phyloP scores from a whole-genome alignment of 2,888 invertebrate genomes.

The Temnothorax unifasciatus region DNA sequence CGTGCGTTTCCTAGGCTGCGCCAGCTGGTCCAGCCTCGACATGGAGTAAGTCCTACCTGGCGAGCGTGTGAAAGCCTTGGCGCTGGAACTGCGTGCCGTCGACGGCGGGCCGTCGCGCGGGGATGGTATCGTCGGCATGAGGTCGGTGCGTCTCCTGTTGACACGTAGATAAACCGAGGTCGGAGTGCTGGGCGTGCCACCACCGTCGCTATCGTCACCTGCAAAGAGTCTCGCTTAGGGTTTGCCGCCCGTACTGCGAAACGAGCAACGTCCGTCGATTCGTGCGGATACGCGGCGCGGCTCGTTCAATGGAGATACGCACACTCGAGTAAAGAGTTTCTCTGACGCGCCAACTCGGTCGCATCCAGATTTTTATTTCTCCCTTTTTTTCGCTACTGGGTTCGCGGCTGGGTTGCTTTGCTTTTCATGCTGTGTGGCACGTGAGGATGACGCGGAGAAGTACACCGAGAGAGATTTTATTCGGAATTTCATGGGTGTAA shows the following conservation, averaged over 20 bases:
- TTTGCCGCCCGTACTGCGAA: slow-evolving; percentile 62
- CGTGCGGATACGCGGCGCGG: slow-evolving; percentile 59
- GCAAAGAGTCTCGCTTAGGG: slow-evolving; percentile 81
- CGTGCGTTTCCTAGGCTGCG: slow-evolving; percentile 90
- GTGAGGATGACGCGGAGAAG: slow-evolving; percentile 12
- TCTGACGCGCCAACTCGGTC: slow-evolving; percentile 1
- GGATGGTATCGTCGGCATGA: slow-evolving; percentile 95
- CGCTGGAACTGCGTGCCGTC: slow-evolving; percentile 80
- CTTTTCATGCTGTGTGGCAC: slow-evolving; percentile 54
- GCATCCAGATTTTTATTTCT: slow-evolving; percentile 15
- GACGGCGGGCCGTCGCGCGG: slow-evolving; percentile 88
- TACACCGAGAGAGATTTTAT: slow-evolving; percentile 41
- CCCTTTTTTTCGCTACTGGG: slow-evolving; percentile 27
- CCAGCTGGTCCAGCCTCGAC: slow-evolving; percentile 96
- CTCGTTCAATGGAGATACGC: slow-evolving; percentile 22
- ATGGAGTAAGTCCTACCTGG: slow-evolving; percentile 97
- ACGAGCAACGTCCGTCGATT: slow-evolving; percentile 56
- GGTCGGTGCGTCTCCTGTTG: slow-evolving; percentile 95
- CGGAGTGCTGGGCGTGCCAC: slow-evolving; percentile 79
- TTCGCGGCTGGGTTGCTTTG: slow-evolving; percentile 24
- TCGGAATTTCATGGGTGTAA: neutral
- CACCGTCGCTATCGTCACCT: slow-evolving; percentile 83
- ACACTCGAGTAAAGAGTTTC: slow-evolving; percentile 29
- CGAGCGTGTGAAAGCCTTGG: slow-evolving; percentile 86
- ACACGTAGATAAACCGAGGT: slow-evolving; percentile 91